phyloP scores from a whole-genome alignment of 2,797 vertebrate species.

The Hylomyscus alleni region DNA sequence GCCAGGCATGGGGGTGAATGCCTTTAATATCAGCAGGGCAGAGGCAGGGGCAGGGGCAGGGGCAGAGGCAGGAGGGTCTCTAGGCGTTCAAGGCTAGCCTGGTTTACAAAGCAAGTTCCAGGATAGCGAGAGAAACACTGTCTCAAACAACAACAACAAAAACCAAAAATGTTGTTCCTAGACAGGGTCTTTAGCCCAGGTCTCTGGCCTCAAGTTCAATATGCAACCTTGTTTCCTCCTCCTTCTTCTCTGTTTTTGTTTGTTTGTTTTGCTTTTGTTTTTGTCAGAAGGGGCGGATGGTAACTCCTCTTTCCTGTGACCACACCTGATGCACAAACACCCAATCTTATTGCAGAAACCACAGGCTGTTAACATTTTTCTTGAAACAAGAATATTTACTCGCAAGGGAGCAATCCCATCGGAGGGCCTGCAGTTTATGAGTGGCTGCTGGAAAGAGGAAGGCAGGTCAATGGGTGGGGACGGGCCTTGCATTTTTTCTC shows the following conservation, averaged over 20 bases:
- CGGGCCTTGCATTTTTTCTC: not conserved
- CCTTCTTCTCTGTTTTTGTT: not conserved
- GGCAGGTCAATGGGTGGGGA: not conserved
- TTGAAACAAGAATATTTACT: not conserved
- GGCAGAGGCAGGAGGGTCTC: not conserved
- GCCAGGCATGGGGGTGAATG: not conserved
- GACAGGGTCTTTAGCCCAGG: not conserved
- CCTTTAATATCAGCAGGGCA: not conserved
- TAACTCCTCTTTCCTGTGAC: not conserved
- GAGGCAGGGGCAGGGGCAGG: not conserved
- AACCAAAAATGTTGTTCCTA: not conserved
- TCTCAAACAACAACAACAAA: not conserved
- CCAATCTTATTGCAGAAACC: not conserved
- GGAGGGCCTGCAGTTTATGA: not conserved
- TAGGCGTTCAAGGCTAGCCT: not conserved
- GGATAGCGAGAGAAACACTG: not conserved
- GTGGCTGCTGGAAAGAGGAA: not conserved
- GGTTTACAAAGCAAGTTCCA: not conserved
- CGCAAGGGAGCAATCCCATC: not conserved
- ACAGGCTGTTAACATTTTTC: slow-evolving; percentile 23
- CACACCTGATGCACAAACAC: not conserved
- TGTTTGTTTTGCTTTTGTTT: not conserved
- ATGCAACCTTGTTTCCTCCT: not conserved
- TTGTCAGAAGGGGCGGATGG: not conserved
- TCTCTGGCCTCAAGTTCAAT: not conserved